Base-by-base conservation (phyloP, 1,140 invertebrate genomes). In the Cardiocondyla obscurior region DNA sequence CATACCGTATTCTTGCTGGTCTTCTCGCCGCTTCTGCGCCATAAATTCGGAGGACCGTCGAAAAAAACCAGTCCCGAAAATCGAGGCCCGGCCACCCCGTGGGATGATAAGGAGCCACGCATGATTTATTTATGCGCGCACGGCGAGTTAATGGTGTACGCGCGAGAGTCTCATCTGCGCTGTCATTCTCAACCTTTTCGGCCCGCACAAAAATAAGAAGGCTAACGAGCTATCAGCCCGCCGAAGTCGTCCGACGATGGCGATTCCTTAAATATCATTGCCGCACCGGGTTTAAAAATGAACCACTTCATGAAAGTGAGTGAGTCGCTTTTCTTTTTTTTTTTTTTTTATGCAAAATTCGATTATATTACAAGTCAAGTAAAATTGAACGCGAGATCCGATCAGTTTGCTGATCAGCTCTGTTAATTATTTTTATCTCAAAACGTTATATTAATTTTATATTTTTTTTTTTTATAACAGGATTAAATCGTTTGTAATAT, bases 31-130 rank as follows among this genome's bases (percentile, higher is more conserved):
- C 53, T n/a, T 22, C 46, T 42, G 67, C 57, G 62, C 33, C 36
- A 36, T 33, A 53, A 67, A 46, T 65, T 10, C 8, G 28, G 30
- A 14, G 28, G 30, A 36, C 36, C 33, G 51, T 44, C 36, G 44
- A 84, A 84, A 70, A n/a, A 84, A 85, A 84, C 74, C 65, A 39
- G 62, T 62, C 81, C 60, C 73, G 81, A 85, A 85, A 85, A 85
- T 85, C 49, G 58, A 62, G 33, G 16, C 55, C 25, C 53, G 12
- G 49, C 74, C 30, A 76, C 74, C 28, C 51, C n/a, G n/a, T 46
- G 14, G 30, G 58, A 65, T 46, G 67, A 65, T 60, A 76, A 77
- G 60, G 44, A 53, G 65, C 3, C 39, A 36, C 46, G 44, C 42
- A 22, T 58, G 79, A 58, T 82, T 82, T 84, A 84, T 82, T 82